Base-by-base conservation (phyloP, 2,888 invertebrate genomes). In the Caenorhabditis becei region DNA sequence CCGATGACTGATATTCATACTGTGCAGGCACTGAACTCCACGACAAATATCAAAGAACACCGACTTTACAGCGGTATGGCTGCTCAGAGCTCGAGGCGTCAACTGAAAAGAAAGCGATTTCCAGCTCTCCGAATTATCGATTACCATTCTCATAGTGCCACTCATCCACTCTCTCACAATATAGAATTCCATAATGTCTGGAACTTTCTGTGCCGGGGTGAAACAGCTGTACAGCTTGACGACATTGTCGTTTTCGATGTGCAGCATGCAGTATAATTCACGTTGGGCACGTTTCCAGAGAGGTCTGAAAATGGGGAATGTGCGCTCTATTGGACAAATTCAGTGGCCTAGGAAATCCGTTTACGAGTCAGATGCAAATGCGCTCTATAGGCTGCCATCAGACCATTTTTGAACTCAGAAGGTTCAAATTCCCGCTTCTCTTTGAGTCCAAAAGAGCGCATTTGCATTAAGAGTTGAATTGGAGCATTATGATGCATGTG, bases 181-280 rank as follows among this genome's bases (percentile, higher is more conserved):
- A 91, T 92, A 98, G 87, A 99, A 97, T 93, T 99, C 99, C 93
- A 97, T 96, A 94, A 99, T 99, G 92, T 98, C 97, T 91, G 97
- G 97, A 91, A 97, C 94, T 89, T 95, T 95, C 92, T 95, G 95
- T 93, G 99, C 98, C 66, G 98, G 98, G 89, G 98, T 98, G 93
- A 99, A 99, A 91, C 97, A 97, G 93, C 99, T 98, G 91, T 98
- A 93, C 90, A 99, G 94, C 89, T 97, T 97, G 92, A 99, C 98
- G 92, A 97, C 97, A 94, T 99, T 99, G 94, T 98, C 98, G 93
- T 99, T 98, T 93, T 98, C 97, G 91, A 99, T 97, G 92, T 98
- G 94, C 93, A 98, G 97, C 97, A 99, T 98, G 87, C 99, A 94
- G 92, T 97, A 97, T 93, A 99, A 98, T 93, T 99, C 99, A 91